phyloP scores from a whole-genome alignment of 2,113 vertebrate species.

The Himantopus leucocephalus region DNA sequence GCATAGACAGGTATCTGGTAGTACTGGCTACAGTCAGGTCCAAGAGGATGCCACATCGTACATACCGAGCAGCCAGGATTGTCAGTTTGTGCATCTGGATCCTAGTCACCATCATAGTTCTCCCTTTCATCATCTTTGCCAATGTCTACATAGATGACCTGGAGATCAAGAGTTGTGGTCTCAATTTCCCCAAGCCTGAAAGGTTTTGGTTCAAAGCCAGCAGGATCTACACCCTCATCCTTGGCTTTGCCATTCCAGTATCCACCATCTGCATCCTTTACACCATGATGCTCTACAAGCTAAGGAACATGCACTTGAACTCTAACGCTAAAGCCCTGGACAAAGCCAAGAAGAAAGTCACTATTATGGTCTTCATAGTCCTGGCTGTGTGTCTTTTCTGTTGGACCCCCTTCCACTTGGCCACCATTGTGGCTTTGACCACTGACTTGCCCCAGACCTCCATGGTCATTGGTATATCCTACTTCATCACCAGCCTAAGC shows the following conservation, averaged over 20 bases:
- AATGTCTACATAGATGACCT: constrained; percentile 75
- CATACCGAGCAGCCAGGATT: constrained; percentile 82
- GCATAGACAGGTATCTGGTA: constrained; percentile 86
- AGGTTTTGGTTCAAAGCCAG: constrained; percentile 87
- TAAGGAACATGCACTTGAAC: constrained; percentile 84
- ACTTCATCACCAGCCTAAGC: constrained; percentile 89
- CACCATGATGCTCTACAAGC: constrained; percentile 84
- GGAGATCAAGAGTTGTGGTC: constrained; percentile 83
- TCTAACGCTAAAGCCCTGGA: constrained; percentile 87
- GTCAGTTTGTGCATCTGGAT: constrained; percentile 87
- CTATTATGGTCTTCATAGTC: constrained; percentile 88
- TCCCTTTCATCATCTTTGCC: constrained; percentile 87
- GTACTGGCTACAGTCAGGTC: constrained; percentile 84
- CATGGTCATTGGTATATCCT: constrained; percentile 84
- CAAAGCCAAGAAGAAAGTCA: constrained; percentile 90
- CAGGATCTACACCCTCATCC: constrained; percentile 84
- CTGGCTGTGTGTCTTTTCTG: constrained; percentile 88
- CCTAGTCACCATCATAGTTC: constrained; percentile 83
- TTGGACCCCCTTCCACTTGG: constrained; percentile 90
- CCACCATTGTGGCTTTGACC: constrained; percentile 87
- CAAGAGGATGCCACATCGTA: constrained; percentile 82
- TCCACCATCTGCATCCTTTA: constrained; percentile 88
- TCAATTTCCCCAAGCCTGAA: constrained; percentile 87
- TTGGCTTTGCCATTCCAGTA: constrained; percentile 87
- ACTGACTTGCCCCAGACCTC: constrained; percentile 86